phyloP scores from a whole-genome alignment of 2,797 vertebrate genomes.

The Melanotaenia parkinsoni region DNA sequence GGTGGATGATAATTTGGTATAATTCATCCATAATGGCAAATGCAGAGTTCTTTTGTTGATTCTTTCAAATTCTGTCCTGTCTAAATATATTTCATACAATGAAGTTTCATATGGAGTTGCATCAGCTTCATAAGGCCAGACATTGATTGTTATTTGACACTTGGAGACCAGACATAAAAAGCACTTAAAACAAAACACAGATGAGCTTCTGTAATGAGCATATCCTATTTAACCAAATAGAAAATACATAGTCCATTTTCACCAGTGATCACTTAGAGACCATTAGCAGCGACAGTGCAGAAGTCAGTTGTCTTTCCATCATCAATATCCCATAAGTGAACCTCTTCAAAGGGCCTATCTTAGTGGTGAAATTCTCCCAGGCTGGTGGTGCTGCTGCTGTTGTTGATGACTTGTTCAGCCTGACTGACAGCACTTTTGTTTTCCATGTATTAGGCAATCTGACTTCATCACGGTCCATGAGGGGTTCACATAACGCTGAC shows the following conservation, averaged over 20 bases:
- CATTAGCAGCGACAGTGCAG: constrained; percentile 67
- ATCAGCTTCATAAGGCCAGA: constrained; percentile 34
- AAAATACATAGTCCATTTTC: constrained; percentile 64
- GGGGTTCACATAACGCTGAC: constrained; percentile 80
- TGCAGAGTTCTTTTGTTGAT: constrained; percentile 38
- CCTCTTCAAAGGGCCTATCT: constrained; percentile 30
- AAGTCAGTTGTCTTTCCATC: constrained; percentile 63
- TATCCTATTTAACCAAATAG: constrained; percentile 66
- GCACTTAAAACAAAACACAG: constrained; percentile 69
- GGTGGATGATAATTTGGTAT: constrained; percentile 62
- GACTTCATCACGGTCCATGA: constrained; percentile 81
- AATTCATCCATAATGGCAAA: constrained; percentile 55
- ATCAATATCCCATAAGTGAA: constrained; percentile 80
- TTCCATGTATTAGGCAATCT: constrained; percentile 85
- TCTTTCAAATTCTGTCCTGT: constrained; percentile 16
- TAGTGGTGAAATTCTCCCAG: constrained; percentile 65
- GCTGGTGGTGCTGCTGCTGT: constrained; percentile 43
- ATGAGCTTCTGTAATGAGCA: constrained; percentile 52
- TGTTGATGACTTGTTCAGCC: constrained; percentile 67
- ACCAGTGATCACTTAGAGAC: constrained; percentile 74
- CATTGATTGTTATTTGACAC: constrained; percentile 77
- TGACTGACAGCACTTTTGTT: constrained; percentile 86
- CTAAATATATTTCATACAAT: constrained; percentile 48
- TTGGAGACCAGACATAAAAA: constrained; percentile 57
- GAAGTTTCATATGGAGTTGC: constrained; percentile 25